Evolutionary conservation across 2,113 vertebrate genomes (phyloP), one percentile per base, ranked within the genome.

Genomic region (Tychaedon coryphoeus): DNA sequence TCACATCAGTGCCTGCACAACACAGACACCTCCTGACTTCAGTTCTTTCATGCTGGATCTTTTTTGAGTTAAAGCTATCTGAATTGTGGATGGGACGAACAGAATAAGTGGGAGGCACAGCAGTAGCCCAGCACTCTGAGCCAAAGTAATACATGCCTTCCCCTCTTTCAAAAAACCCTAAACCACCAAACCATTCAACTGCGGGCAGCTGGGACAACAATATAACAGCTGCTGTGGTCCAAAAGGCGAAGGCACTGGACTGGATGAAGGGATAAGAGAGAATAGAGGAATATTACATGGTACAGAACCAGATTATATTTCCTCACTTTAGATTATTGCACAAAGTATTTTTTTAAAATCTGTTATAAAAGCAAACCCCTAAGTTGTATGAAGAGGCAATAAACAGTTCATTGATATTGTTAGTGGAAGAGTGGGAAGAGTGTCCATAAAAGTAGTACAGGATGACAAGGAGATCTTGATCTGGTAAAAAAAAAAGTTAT

Each of bases 31-130:
- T 81, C 48, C 50, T 45, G 48, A 25, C 51, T 91, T 65, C 60
- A 24, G 0, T n/a, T 69, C 25, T n/a, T 36, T 70, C 10, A 6
- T 4, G 3, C 0, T 40, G 29, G 10, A n/a, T 34, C 47, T 40
- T 40, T 73, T 50, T 22, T 22, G 50, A 28, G 26, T 53, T 75
- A 51, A 51, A 84, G 9, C 5, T 54, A 13, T 61, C 53, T 75
- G 60, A 77, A 34, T 5, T 43, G 75, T 25, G 70, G 28, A 29
- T 24, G 10, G 10, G 14, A 26, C 28, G 34, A 50, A 19, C 25
- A 73, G 50, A 75, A 42, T 8, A 50, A 62, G 11, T 0, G 9
- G 72, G 38, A 43, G 16, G 23, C 28, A 45, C 12, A 50, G 62
- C 9, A 42, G 34, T 5, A 31, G 48, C 36, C 25, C 20, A 62